Evolutionary conservation across 2,797 vertebrate genomes (phyloP).

Genomic region (Tiaroga cobitis): DNA sequence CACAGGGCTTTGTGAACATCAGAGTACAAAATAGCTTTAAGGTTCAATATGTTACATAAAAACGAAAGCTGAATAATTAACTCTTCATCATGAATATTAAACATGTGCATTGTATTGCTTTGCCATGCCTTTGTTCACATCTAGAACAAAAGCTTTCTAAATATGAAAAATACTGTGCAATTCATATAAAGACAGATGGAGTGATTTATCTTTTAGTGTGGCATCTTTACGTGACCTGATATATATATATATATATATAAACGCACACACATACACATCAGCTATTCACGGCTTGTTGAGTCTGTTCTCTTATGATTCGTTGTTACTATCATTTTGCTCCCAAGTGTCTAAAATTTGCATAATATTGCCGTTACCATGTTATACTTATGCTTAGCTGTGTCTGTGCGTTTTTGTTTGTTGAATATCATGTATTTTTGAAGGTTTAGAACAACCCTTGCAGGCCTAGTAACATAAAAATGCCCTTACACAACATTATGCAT

Average conservation of each 20-base stretch:
- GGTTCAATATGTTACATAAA: constrained; percentile 28
- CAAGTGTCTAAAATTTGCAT: constrained; percentile 34
- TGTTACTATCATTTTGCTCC: constrained; percentile 23
- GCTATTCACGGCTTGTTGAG: constrained; percentile 1
- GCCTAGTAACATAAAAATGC: neutral
- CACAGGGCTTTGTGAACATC: neutral
- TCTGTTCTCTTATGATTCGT: constrained; percentile 20
- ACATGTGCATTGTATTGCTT: constrained; percentile 11
- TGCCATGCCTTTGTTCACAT: neutral
- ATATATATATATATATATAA: neutral
- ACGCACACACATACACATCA: neutral
- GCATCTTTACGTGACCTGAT: neutral
- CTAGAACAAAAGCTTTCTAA: constrained; percentile 1
- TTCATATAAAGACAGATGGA: constrained; percentile 3
- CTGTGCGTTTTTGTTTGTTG: neutral
- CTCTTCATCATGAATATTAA: constrained; percentile 32
- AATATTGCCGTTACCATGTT: constrained; percentile 29
- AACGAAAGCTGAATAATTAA: constrained; percentile 57
- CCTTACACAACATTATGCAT: constrained; percentile 5
- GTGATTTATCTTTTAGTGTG: neutral
- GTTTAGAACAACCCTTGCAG: neutral
- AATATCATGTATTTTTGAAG: constrained; percentile 18
- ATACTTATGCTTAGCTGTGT: constrained; percentile 1
- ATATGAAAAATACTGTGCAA: constrained; percentile 6
- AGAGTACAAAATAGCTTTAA: constrained; percentile 13